Conservation (phyloP, 2,888 invertebrate genomes). For the Parochlus steinenii region DNA sequence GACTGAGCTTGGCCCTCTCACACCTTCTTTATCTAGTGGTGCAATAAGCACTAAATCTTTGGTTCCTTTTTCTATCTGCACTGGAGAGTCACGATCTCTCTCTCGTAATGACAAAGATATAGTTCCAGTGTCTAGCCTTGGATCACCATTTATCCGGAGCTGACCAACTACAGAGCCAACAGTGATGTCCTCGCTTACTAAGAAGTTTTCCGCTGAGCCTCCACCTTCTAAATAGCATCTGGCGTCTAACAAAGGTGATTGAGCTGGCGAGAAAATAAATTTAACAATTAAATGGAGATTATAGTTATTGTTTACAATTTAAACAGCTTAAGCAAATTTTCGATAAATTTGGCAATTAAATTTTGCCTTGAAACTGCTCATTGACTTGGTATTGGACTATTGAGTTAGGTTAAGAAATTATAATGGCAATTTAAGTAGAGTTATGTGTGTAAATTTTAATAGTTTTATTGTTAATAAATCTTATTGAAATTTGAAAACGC, state of each 20-base stretch:
- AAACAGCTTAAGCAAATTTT: no score
- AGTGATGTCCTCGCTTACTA: slow-evolving; percentile 70
- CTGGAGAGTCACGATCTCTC: slow-evolving; percentile 57
- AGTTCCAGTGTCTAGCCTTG: slow-evolving; percentile 50
- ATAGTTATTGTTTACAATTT: no score
- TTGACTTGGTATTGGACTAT: no score
- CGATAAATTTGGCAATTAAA: no score
- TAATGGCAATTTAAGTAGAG: no score
- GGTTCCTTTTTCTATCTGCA: slow-evolving; percentile 55
- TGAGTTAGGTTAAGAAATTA: no score
- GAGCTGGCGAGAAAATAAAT: slow-evolving; percentile 3
- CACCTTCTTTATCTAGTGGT: slow-evolving; percentile 70
- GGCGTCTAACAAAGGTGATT: slow-evolving; percentile 57
- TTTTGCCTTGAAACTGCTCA: no score
- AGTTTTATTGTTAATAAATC: no score
- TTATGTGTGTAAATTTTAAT: no score
- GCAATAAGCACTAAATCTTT: slow-evolving; percentile 66
- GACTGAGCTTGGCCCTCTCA: slow-evolving; percentile 65
- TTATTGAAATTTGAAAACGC: no score
- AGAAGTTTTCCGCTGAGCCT: slow-evolving; percentile 79
- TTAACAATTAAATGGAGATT: slow-evolving; percentile 3
- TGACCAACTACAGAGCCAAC: slow-evolving; percentile 66
- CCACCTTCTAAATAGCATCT: slow-evolving; percentile 82
- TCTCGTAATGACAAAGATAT: slow-evolving; percentile 65
- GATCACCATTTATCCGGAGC: slow-evolving; percentile 66